Conservation (phyloP, 2,797 vertebrate species). For the Mormyrus hasselquistii region DNA sequence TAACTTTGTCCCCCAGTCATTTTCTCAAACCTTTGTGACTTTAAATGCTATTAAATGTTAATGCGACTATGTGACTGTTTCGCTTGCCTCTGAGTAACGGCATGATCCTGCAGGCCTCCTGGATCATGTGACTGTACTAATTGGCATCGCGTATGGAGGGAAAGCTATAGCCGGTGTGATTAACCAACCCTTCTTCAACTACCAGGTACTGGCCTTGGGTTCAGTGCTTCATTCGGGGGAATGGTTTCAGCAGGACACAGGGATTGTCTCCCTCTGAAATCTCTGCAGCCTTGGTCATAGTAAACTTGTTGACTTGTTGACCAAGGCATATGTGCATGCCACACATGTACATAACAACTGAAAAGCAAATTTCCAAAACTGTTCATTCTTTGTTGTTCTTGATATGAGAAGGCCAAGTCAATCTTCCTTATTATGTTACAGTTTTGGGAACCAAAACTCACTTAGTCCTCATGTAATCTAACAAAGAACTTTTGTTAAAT, state of each 20-base stretch:
- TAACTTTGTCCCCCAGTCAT: neutral
- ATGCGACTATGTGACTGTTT: neutral
- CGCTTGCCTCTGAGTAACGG: neutral
- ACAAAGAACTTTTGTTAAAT: neutral
- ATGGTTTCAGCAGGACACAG: neutral
- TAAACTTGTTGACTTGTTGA: neutral
- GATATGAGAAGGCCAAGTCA: neutral
- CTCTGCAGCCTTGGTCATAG: neutral
- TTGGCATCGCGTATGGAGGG: constrained; percentile 86
- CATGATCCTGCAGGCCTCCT: constrained; percentile 72
- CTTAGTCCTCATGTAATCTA: neutral
- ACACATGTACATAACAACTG: neutral
- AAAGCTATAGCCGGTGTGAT: constrained; percentile 92
- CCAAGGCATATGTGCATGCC: neutral
- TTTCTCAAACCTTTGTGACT: neutral
- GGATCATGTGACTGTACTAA: constrained; percentile 93
- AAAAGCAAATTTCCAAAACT: neutral
- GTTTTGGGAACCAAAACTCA: neutral
- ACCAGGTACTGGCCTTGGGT: constrained; percentile 68
- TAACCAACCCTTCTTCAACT: constrained; percentile 97
- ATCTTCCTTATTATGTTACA: neutral
- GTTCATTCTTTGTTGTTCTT: neutral
- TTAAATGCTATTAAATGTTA: neutral
- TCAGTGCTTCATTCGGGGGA: neutral
- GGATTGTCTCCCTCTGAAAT: neutral